Evolutionary conservation across 2,888 invertebrate species (phyloP).

Genomic region (Phaonia tiefii): DNA sequence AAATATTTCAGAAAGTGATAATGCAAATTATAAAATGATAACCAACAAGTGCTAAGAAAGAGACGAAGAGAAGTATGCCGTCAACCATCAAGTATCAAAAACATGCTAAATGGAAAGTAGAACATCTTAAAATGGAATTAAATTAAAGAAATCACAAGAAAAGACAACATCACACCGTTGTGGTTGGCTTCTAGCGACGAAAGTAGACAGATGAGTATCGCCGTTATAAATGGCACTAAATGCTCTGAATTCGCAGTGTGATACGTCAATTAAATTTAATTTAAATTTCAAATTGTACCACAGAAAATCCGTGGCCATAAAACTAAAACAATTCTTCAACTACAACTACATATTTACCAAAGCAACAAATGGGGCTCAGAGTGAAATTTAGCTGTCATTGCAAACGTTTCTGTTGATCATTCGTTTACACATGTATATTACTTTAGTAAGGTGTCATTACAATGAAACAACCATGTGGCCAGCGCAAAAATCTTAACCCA

Average conservation of each 20-base stretch:
- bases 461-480: slow-evolving; percentile 34
- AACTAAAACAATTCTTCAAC: slow-evolving; percentile 16
- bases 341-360: slow-evolving; percentile 3
- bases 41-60: no score
- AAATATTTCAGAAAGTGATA: slow-evolving; percentile 27
- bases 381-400: slow-evolving; percentile 48
- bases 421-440: slow-evolving; percentile 39
- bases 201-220: slow-evolving; percentile 23
- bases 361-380: slow-evolving; percentile 28
- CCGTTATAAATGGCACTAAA: slow-evolving; percentile 45
- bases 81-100: neutral
- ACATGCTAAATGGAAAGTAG: slow-evolving; percentile 43
- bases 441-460: slow-evolving; percentile 25
- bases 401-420: neutral
- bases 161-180: neutral
- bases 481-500: neutral
- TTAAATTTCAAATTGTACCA: slow-evolving; percentile 48
- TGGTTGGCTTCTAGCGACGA: neutral
- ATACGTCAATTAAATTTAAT: slow-evolving; percentile 52
- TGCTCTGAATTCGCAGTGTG: neutral
- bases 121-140: slow-evolving; percentile 44
- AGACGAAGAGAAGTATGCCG: no score
- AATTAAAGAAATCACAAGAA: slow-evolving; percentile 23
- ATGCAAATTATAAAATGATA: slow-evolving; percentile 33
- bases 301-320: slow-evolving; percentile 6